Conservation (phyloP, 2,888 invertebrate genomes). For the Allacma fusca region DNA sequence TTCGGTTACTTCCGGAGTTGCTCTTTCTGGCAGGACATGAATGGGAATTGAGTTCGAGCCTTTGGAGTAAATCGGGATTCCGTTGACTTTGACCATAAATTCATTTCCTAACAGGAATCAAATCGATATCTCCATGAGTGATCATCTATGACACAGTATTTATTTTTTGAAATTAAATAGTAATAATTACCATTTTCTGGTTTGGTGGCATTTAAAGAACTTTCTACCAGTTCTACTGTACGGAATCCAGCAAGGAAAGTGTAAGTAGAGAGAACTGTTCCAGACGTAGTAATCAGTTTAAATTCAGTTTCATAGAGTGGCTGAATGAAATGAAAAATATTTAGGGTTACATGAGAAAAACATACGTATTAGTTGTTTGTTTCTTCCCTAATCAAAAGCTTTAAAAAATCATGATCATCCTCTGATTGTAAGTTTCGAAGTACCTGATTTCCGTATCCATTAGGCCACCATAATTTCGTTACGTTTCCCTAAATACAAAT, state of each 20-base stretch:
- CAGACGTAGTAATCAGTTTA: not conserved
- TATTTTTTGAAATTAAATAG: no score
- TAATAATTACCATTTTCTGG: conserved; percentile 16
- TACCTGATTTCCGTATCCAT: conserved; percentile 80
- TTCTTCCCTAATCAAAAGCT: no score
- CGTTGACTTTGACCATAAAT: conserved; percentile 69
- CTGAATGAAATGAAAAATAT: no score
- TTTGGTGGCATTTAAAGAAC: conserved; percentile 65
- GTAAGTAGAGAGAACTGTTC: conserved; percentile 62
- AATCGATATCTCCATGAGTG: not conserved
- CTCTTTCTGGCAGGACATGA: conserved; percentile 65
- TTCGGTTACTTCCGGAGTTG: conserved; percentile 63
- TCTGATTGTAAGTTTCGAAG: conserved; percentile 70
- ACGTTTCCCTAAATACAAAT: conserved; percentile 55
- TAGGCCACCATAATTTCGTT: conserved; percentile 91
- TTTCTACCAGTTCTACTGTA: conserved; percentile 82
- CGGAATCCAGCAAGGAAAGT: conserved; percentile 82
- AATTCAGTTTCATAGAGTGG: conserved; percentile 75
- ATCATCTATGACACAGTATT: no score
- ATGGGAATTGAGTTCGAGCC: conserved; percentile 69
- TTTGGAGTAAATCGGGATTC: conserved; percentile 67
- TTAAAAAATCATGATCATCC: conserved; percentile 9
- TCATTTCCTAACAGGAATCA: conserved; percentile 62
- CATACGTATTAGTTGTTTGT: no score
- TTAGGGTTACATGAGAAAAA: no score